Conservation (phyloP, 2,888 invertebrate genomes). For the Polia nebulosa region DNA sequence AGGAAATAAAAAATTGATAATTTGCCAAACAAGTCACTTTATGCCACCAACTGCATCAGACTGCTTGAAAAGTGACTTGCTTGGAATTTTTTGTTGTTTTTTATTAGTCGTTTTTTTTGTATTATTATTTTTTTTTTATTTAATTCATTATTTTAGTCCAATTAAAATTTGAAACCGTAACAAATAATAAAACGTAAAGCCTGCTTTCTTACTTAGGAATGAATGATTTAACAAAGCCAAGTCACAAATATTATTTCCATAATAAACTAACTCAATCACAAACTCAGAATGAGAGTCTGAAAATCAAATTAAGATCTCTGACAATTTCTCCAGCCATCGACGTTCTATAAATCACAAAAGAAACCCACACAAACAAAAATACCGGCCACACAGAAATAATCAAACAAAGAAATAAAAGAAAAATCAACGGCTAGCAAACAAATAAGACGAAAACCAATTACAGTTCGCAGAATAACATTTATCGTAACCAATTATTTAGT, state of each 20-base stretch:
- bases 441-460: conserved; percentile 78
- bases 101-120: no score
- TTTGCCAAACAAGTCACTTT: no score
- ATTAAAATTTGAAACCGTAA: no score
- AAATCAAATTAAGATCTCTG: conserved; percentile 53
- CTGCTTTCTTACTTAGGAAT: neutral
- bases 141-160: no score
- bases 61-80: no score
- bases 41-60: no score
- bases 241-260: conserved; percentile 11
- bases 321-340: conserved; percentile 32
- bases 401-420: conserved; percentile 66
- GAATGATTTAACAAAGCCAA: neutral
- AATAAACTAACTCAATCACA: conserved; percentile 7
- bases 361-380: conserved; percentile 55
- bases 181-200: neutral
- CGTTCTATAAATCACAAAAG: conserved; percentile 48
- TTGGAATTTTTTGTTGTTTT: no score
- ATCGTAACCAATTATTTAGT: conserved; percentile 80
- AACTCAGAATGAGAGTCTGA: conserved; percentile 20
- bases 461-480: conserved; percentile 76
- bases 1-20: no score
- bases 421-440: conserved; percentile 70
- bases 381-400: conserved; percentile 53
- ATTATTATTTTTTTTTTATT: no score